phyloP scores from a whole-genome alignment of 2,113 vertebrate genomes.

The Hylia prasina region DNA sequence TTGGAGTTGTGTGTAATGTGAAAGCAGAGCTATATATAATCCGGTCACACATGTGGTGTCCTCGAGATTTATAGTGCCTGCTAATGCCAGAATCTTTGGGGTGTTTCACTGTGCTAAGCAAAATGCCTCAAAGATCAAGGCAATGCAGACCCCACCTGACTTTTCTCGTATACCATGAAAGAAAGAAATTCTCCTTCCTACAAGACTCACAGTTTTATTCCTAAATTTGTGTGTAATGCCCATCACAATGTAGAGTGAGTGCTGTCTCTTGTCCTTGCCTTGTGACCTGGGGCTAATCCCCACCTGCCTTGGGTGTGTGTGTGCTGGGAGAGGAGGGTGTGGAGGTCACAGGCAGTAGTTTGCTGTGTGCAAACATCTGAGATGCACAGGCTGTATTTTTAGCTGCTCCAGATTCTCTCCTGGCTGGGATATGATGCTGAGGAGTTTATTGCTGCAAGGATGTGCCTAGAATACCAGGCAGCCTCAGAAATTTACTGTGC shows the following conservation, averaged over 20 bases:
- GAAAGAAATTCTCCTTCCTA: neutral
- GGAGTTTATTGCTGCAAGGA: constrained; percentile 62
- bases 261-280: neutral
- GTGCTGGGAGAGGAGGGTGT: neutral
- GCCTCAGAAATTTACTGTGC: constrained; percentile 62
- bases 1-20: constrained; percentile 59
- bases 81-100: constrained; percentile 55
- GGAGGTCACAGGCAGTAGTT: constrained; percentile 26
- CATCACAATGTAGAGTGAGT: neutral
- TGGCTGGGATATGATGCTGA: constrained; percentile 57
- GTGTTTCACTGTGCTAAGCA: constrained; percentile 16
- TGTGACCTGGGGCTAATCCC: neutral
- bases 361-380: constrained; percentile 19
- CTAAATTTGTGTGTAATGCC: neutral
- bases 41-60: constrained; percentile 66
- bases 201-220: neutral
- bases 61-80: constrained; percentile 61
- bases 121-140: neutral
- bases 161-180: neutral
- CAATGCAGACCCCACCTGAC: neutral
- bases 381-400: constrained; percentile 65
- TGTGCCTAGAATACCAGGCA: constrained; percentile 66
- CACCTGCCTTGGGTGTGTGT: neutral
- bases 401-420: constrained; percentile 65
- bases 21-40: constrained; percentile 76